Conservation (phyloP, 1,140 invertebrate species). For the Lanistes nyassanus region DNA sequence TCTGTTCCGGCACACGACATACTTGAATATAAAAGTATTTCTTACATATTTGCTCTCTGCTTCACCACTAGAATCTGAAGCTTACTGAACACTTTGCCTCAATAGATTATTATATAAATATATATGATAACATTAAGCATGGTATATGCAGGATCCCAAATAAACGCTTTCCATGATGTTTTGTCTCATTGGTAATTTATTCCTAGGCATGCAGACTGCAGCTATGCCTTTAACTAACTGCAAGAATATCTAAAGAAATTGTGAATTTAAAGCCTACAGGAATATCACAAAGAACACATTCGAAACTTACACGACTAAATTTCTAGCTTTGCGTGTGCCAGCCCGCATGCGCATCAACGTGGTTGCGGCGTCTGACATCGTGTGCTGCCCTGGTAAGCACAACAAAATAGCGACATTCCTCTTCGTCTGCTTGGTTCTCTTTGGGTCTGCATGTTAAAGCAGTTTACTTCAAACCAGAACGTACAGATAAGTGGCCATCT, state of each 20-base stretch:
- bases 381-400: constrained; percentile 11
- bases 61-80: not conserved
- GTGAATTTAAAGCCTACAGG: not conserved
- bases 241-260: not conserved
- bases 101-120: no score
- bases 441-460: no score
- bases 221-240: not conserved
- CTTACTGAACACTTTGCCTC: no score
- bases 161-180: no score
- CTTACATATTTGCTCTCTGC: not conserved
- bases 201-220: not conserved
- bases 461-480: no score
- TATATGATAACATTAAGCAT: no score
- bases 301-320: not conserved
- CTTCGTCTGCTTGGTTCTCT: no score
- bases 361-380: constrained; percentile 26
- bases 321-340: not conserved
- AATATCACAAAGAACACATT: not conserved
- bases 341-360: constrained; percentile 21
- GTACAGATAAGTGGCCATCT: no score
- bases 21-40: no score
- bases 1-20: constrained; percentile 26
- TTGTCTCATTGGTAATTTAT: no score
- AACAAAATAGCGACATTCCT: no score
- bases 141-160: no score